These are phyloP conservation scores for Hipparchia sbordonii DNA, from an alignment of 2,888 invertebrate species.

Conservation along the genomic window DNA sequence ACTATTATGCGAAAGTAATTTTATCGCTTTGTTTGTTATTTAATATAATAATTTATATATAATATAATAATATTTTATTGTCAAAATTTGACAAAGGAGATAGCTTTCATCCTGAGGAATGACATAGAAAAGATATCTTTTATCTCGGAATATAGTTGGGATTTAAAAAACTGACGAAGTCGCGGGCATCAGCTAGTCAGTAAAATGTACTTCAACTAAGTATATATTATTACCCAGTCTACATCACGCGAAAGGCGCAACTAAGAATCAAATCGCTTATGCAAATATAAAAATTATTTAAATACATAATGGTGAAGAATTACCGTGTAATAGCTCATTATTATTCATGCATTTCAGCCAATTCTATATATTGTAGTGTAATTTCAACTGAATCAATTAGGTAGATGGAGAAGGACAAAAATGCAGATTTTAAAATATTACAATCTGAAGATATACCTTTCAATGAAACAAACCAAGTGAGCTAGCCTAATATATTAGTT, in stretches of 20 bases:
- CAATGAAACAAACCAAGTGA: too few species aligned
- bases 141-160: background rate
- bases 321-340: conserved; percentile 41
- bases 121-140: background rate
- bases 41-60: too few species aligned
- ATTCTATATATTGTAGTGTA: background rate
- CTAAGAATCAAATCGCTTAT: conserved; percentile 45
- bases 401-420: too few species aligned
- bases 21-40: too few species aligned
- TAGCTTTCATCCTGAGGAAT: background rate
- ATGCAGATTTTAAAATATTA: too few species aligned
- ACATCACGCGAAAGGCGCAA: conserved; percentile 16
- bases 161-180: background rate
- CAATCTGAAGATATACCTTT: too few species aligned
- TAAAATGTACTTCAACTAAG: background rate
- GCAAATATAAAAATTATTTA: conserved; percentile 45
- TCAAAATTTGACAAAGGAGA: background rate
- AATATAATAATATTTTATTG: too few species aligned
- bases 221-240: background rate
- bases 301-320: conserved; percentile 40
- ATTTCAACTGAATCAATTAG: background rate
- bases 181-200: too few species aligned
- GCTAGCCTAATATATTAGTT: too few species aligned
- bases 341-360: conserved; percentile 34
- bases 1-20: too few species aligned